These are phyloP conservation scores for Ophthalmolycus amberensis DNA, from an alignment of 2,113 vertebrate genomes.

Conservation along the genomic window DNA sequence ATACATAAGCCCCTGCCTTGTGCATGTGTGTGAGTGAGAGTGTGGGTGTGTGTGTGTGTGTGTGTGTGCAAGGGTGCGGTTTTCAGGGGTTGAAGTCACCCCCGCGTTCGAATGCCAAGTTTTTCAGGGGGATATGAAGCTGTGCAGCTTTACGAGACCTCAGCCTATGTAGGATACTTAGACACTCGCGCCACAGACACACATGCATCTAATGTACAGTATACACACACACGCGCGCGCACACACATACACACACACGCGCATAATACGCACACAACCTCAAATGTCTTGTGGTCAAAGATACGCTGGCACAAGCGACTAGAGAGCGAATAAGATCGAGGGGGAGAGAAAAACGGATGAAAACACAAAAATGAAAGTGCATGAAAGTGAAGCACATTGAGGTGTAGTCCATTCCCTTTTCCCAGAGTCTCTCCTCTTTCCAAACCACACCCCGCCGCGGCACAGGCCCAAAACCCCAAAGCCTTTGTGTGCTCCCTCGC, in stretches of 20 bases:
- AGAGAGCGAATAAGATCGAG: constrained; percentile 36
- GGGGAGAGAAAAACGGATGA: background rate
- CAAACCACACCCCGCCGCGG: constrained; percentile 78
- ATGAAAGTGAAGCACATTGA: constrained; percentile 68
- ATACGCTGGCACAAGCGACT: constrained; percentile 38
- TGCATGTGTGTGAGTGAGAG: constrained; percentile 55
- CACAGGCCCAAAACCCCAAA: constrained; percentile 72
- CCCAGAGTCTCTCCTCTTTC: constrained; percentile 66
- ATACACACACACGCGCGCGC: constrained; percentile 14
- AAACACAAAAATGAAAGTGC: constrained; percentile 51
- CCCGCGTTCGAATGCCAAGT: constrained; percentile 67
- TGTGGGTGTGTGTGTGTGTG: constrained; percentile 40
- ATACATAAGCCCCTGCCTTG: constrained; percentile 75
- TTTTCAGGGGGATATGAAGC: constrained; percentile 69
- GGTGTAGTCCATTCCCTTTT: constrained; percentile 66
- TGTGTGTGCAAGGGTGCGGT: constrained; percentile 63
- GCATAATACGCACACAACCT: background rate
- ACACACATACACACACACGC: constrained; percentile 5
- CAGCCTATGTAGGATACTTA: constrained; percentile 75
- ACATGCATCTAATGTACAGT: constrained; percentile 21
- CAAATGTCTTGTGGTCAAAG: constrained; percentile 50
- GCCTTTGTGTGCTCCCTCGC: constrained; percentile 65
- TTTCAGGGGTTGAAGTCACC: constrained; percentile 78
- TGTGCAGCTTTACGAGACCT: constrained; percentile 79
- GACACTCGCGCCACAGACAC: constrained; percentile 63